phyloP scores from a whole-genome alignment of 2,888 invertebrate species.

The Poecilus cupreus region DNA sequence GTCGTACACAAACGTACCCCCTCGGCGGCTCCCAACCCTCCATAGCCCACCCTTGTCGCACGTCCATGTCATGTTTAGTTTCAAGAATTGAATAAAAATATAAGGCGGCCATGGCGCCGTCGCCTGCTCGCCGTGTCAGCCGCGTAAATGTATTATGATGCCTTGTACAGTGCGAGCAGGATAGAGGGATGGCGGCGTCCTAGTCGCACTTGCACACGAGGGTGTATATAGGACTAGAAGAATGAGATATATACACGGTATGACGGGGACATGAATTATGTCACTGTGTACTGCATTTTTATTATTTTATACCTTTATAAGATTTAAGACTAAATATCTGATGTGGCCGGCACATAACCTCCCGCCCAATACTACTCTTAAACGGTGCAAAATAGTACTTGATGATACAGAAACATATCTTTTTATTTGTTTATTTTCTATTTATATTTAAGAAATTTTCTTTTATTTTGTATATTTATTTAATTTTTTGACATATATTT shows the following conservation, averaged over 20 bases:
- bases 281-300: conserved; percentile 6
- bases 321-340: too few relatives aligned
- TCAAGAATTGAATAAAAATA: conserved; percentile 37
- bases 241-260: background rate
- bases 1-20: background rate
- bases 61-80: conserved; percentile 29
- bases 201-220: background rate
- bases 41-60: background rate
- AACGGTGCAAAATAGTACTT: too few relatives aligned
- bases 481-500: too few relatives aligned
- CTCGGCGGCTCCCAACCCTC: background rate
- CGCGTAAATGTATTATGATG: background rate
- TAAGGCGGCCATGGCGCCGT: conserved; percentile 7
- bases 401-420: too few relatives aligned
- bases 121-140: background rate
- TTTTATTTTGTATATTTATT: too few relatives aligned
- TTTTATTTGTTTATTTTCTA: too few relatives aligned
- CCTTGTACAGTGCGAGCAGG: background rate
- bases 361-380: too few relatives aligned
- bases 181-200: background rate
- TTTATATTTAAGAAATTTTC: too few relatives aligned
- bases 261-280: conserved; percentile 19
- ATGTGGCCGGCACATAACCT: too few relatives aligned
- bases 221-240: too few relatives aligned
- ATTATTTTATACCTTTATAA: too few relatives aligned